Evolutionary conservation across 2,113 vertebrate genomes (phyloP), one percentile per base, ranked within the genome.

Genomic region (Perognathus longimembris): DNA sequence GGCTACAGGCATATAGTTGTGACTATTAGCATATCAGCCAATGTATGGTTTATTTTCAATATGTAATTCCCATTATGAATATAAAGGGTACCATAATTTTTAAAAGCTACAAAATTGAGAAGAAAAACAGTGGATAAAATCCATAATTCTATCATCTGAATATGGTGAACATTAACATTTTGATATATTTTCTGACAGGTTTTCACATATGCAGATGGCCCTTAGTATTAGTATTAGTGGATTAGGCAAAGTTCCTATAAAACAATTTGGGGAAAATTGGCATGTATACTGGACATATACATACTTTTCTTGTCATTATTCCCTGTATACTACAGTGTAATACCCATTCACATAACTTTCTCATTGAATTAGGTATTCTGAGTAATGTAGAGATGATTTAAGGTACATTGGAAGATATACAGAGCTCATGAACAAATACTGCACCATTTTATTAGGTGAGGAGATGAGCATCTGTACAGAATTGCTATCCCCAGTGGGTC

Each of bases 21-120:
- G 34, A 89, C 75, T 84, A 79, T 95, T 75, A 92, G 75, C 28
- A 66, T 92, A 28, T 32, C 30, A 86, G 22, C 54, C 22, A 88
- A 76, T 88, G 80, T 64, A 66, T 34, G 84, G 32, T 92, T 95
- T 76, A 38, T 73, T 91, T 86, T 75, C 81, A 90, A 54, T 85
- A 73, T 50, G 11, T 82, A 82, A 92, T 93, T 90, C 84, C 36
- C 42, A 87, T 91, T 74, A 71, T 82, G 89, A 84, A 80, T 77
- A 45, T 70, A 80, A 77, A 85, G 11, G 34, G 3, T 30, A 80
- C 45, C 40, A 70, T 82, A 77, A 64, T 78, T 91, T 83, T 54
- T 61, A 75, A 94, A 89, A 84, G 77, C 42, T 75, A 32, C 61
- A 91, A 82, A 90, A 63, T 45, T 30, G 82, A 74, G 36, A 84